A percentile compares a stretch with the other conserved stretches of the same genome.
phyloP scores from a whole-genome alignment of 2,797 vertebrate species.

The Sciurus vulgaris region DNA sequence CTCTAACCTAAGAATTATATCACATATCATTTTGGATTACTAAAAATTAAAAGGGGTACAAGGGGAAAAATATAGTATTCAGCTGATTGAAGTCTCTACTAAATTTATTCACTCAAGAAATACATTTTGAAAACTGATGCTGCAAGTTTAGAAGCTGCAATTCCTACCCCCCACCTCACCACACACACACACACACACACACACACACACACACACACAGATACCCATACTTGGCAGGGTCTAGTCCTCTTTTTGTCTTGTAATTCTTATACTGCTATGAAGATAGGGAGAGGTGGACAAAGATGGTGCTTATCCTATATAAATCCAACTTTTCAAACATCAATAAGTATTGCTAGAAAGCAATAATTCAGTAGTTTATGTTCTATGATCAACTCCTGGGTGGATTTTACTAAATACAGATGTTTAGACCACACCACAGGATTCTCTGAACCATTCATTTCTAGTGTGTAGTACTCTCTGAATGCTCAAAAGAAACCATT shows the following conservation, averaged over 20 bases:
- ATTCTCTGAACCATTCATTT: not conserved
- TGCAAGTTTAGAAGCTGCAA: not conserved
- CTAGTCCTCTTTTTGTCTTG: not conserved
- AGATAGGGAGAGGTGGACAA: not conserved
- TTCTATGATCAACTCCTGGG: not conserved
- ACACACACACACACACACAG: not conserved
- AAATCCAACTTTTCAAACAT: not conserved
- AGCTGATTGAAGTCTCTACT: not conserved
- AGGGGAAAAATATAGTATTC: not conserved
- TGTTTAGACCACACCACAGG: not conserved
- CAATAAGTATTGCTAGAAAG: not conserved
- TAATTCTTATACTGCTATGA: not conserved
- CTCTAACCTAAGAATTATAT: not conserved
- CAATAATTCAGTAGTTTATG: not conserved
- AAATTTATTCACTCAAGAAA: not conserved
- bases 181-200: too few relatives aligned
- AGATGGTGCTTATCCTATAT: not conserved
- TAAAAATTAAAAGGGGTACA: not conserved
- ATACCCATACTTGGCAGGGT: not conserved
- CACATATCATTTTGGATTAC: not conserved
- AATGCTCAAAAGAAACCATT: not conserved
- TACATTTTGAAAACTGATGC: not conserved
- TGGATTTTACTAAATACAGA: not conserved
- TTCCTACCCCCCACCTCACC: not conserved
- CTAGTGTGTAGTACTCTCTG: not conserved